Evolutionary conservation across 2,888 invertebrate species (phyloP).

Genomic region (Mesochorus sp.): DNA sequence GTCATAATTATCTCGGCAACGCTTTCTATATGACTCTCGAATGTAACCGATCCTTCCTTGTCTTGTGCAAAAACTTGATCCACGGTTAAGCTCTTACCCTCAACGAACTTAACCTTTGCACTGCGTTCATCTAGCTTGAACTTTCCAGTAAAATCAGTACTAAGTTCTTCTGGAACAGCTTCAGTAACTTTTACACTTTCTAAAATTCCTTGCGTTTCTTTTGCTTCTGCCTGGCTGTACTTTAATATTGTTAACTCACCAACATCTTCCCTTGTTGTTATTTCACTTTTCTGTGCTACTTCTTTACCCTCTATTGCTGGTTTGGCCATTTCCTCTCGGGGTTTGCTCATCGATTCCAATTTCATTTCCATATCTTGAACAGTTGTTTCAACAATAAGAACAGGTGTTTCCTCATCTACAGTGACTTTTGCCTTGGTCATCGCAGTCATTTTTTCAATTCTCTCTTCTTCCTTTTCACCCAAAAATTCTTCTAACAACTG

Average conservation of each 20-base stretch:
- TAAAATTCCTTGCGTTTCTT: constrained; percentile 81
- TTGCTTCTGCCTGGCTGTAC: constrained; percentile 80
- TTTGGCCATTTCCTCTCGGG: constrained; percentile 75
- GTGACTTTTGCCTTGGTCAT: constrained; percentile 79
- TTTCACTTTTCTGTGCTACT: constrained; percentile 80
- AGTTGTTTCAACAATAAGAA: constrained; percentile 69
- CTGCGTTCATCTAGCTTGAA: constrained; percentile 71
- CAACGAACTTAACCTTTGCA: constrained; percentile 76
- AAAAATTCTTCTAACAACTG: constrained; percentile 80
- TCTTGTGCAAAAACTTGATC: constrained; percentile 79
- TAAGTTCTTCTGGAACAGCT: constrained; percentile 72
- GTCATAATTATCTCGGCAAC: constrained; percentile 68
- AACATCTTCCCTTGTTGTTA: constrained; percentile 70
- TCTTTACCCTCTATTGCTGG: constrained; percentile 79
- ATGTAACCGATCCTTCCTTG: constrained; percentile 73
- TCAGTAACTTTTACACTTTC: constrained; percentile 82
- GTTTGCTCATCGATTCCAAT: constrained; percentile 62
- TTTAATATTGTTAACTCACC: constrained; percentile 72
- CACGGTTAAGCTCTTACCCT: constrained; percentile 76
- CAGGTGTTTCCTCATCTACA: constrained; percentile 79
- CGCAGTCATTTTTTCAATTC: constrained; percentile 72
- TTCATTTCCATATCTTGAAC: constrained; percentile 70
- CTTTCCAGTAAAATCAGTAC: constrained; percentile 67
- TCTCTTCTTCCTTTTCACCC: constrained; percentile 82
- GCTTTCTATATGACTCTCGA: constrained; percentile 66